Base-by-base conservation (phyloP, 2,113 vertebrate species). In the Ibidorhyncha struthersii region DNA sequence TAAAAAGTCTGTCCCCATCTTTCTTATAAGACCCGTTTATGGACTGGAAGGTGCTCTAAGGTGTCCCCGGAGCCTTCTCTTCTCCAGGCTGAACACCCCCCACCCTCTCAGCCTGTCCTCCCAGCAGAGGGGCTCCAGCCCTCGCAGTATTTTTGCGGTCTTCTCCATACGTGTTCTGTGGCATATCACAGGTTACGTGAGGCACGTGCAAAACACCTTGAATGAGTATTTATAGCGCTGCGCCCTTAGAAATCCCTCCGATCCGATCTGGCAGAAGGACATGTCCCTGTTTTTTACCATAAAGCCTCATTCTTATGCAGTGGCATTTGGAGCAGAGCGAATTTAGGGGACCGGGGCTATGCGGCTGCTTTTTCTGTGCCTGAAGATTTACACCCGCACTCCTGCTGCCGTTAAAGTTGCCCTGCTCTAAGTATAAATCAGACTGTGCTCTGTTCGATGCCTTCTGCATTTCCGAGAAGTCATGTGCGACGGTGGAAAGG, bases 361-460 rank as follows among this genome's bases (percentile, higher is more conserved):
- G 67, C 0, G 0, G 56, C 69, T 66, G 82, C 38, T 70, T 91
- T 82, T 73, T 71, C 81, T 4, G 0, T 61, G 69, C 82, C 61
- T 49, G 82, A 76, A 97, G 95, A 96, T 96, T 95, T 93, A 90
- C 73, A 69, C 76, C 59, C 8, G 2, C 11, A 0, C 69, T 94
- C 65, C 71, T 49, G 70, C 55, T 72, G 90, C 94, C 5, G 2
- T 91, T 82, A 72, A 34, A 80, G 88, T 76, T 89, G 73, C 61
- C 80, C 84, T 52, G 72, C 92, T 81, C 85, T 8, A 40, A 26
- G 61, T 41, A 56, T 95, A 97, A 97, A 94, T 95, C 94, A 95
- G 52, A 20, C 17, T 2, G 1, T 50, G 43, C 85, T 66, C 85
- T 86, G 18, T 41, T 62, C 21, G 63, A 26, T 62, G 80, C 73